phyloP scores from a whole-genome alignment of 2,888 invertebrate genomes.

The Punctoribates punctum region DNA sequence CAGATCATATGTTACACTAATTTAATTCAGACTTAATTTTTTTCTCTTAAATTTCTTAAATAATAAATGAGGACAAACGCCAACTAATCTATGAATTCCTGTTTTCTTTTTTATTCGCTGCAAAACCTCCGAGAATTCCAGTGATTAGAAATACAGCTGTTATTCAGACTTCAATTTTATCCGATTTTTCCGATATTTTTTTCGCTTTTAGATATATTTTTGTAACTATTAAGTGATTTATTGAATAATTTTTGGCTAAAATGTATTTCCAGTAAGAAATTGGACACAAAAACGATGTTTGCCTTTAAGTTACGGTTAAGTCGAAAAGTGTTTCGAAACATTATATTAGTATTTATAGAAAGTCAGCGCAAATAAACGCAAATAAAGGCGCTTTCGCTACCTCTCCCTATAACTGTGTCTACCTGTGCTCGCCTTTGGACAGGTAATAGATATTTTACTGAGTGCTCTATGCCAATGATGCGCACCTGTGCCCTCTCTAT shows the following conservation, averaged over 20 bases:
- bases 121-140: too few species aligned
- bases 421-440: background rate
- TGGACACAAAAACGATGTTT: background rate
- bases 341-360: conserved; percentile 8
- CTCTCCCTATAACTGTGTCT: background rate
- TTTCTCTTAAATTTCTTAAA: background rate
- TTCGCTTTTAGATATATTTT: too few species aligned
- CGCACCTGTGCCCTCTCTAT: background rate
- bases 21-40: conserved; percentile 1
- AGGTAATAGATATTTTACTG: conserved; percentile 19
- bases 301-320: background rate
- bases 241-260: background rate
- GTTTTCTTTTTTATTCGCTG: too few species aligned
- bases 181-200: too few species aligned
- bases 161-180: too few species aligned
- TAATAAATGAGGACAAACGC: conserved; percentile 4
- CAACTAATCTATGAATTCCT: too few species aligned
- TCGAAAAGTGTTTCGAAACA: background rate
- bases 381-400: conserved; percentile 13
- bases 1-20: background rate
- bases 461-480: background rate
- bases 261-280: background rate
- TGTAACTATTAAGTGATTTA: too few species aligned
- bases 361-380: background rate
- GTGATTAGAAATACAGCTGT: too few species aligned